Base-by-base conservation (phyloP, 2,113 vertebrate species). In the Eptesicus fuscus region DNA sequence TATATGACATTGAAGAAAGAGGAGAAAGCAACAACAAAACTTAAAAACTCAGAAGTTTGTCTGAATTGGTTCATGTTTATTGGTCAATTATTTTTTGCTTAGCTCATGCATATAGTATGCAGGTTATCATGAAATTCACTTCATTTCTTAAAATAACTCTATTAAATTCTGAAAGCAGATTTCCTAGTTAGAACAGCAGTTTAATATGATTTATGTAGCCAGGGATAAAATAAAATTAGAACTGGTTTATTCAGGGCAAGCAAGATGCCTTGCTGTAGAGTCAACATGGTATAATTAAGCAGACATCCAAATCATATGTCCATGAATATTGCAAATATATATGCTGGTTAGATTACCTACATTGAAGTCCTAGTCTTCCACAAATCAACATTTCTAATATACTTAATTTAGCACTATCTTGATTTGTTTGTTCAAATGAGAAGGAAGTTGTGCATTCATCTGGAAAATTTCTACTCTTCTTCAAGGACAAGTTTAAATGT, bases 141-240 rank as follows among this genome's bases (percentile, higher is more conserved):
- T 91, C 17, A 47, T 95, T 96, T 97, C 59, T 88, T 95, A 97
- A 96, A 96, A 96, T 94, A 92, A 95, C 30, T 35, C 56, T 92
- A 92, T 95, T 97, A 86, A 47, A 80, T 85, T 94, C 95, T 86
- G 84, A 90, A 97, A 96, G 42, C 88, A 91, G 47, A 53, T 95
- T 93, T 95, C 83, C 78, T 94, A 49, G 42, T 88, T 95, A 92
- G 85, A 96, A 91, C 63, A 95, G 78, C 87, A 83, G 59, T 95
- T 96, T 94, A 96, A 96, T 94, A 88, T 89, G 85, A 95, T 96
- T 95, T 95, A 95, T 92, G 63, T 83, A 86, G 90, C 30, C 82
- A 90, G n/a, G 71, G 79, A 96, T 94, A 94, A 96, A 96, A 84
- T 95, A 93, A 97, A 97, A 97, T 96, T 97, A 97, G 85, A 95